A percentile compares a stretch with the other conserved stretches of the same genome.
These are phyloP conservation scores for Apostichopus leukothele DNA, from an alignment of 53 echinoderm and acorn worm genomes.

Conservation along the genomic window DNA sequence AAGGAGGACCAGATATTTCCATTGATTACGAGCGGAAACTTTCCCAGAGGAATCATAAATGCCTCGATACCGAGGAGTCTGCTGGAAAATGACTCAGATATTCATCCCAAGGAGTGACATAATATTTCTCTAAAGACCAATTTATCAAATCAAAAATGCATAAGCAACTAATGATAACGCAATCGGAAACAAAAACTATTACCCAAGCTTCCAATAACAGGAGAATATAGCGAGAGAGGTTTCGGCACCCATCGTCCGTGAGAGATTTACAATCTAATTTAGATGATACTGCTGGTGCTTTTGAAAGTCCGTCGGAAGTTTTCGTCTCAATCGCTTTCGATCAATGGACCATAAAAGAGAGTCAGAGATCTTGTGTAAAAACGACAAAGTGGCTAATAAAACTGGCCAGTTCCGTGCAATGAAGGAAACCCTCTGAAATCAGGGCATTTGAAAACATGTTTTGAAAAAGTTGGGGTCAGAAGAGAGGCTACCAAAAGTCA, in stretches of 20 bases:
- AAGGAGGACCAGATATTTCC: not conserved
- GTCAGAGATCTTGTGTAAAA: not conserved
- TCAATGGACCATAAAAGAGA: not conserved
- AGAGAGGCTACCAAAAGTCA: too few relatives aligned
- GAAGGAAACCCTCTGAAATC: too few relatives aligned
- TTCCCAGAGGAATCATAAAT: slow-evolving; percentile 21
- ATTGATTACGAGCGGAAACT: slow-evolving; percentile 20
- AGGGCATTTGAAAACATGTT: too few relatives aligned
- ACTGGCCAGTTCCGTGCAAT: not conserved
- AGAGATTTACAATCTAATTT: slow-evolving; percentile 3
- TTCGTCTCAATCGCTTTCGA: not conserved
- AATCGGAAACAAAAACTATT: not conserved
- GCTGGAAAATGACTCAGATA: slow-evolving; percentile 29
- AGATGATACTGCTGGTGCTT: not conserved
- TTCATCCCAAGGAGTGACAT: slow-evolving; percentile 28
- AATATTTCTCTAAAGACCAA: slow-evolving; percentile 15
- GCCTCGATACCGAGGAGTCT: not conserved
- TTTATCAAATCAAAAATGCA: slow-evolving; percentile 47
- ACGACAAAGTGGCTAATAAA: not conserved
- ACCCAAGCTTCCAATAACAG: not conserved
- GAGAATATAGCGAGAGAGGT: not conserved
- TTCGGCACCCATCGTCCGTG: not conserved
- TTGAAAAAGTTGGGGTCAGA: too few relatives aligned
- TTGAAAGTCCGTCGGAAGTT: not conserved
- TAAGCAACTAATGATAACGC: slow-evolving; percentile 2